A percentile compares a stretch with the other conserved stretches of the same genome.
Evolutionary conservation across 2,888 invertebrate species (phyloP).

Genomic region (Lasioglossum vierecki): DNA sequence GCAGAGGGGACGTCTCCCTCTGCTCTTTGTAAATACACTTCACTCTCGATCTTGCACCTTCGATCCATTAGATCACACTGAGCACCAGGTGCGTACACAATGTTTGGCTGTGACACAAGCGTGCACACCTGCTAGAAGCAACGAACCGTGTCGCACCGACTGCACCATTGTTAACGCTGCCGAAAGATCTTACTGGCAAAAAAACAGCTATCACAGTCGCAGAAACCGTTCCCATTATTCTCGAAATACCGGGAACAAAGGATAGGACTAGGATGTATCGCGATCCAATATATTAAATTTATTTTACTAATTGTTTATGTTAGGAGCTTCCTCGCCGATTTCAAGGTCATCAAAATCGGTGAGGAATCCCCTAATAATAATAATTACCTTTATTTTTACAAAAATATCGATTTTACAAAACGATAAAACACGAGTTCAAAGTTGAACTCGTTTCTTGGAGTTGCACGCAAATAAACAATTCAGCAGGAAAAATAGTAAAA

Average conservation of each 20-base stretch:
- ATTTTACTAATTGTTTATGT: too few species aligned
- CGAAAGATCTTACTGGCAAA: not conserved
- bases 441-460: not conserved
- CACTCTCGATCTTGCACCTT: conserved; percentile 58
- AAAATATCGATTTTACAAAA: too few species aligned
- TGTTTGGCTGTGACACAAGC: conserved; percentile 45
- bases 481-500: not conserved
- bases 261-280: not conserved
- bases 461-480: not conserved
- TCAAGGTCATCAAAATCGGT: too few species aligned
- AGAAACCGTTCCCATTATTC: not conserved
- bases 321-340: too few species aligned
- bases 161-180: conserved; percentile 9
- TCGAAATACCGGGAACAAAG: not conserved
- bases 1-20: not conserved
- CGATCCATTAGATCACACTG: conserved; percentile 57
- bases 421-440: not conserved
- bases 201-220: not conserved
- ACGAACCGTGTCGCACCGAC: conserved; percentile 39
- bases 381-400: too few species aligned
- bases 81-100: conserved; percentile 61
- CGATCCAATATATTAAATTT: too few species aligned
- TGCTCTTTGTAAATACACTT: conserved; percentile 41
- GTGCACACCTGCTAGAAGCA: conserved; percentile 57
- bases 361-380: too few species aligned